A percentile compares a stretch with the other conserved stretches of the same genome.
Evolutionary conservation across 2,797 vertebrate species (phyloP).

Genomic region (Sebastes paucispinis): DNA sequence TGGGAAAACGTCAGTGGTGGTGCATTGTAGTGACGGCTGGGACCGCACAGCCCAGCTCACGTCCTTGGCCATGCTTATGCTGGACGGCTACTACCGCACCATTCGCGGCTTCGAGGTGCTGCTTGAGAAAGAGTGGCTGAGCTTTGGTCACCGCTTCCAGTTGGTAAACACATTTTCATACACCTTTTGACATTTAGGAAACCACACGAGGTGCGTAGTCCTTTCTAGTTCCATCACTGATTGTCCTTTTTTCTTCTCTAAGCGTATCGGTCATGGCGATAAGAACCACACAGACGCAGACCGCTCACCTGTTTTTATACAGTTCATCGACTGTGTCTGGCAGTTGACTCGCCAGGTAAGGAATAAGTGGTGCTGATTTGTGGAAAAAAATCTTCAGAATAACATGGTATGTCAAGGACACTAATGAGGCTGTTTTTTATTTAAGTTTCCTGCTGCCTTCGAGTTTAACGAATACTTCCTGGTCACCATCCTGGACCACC

Average conservation of each 20-base stretch:
- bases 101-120: slow-evolving; percentile 92
- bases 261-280: slow-evolving; percentile 97
- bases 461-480: slow-evolving; percentile 98
- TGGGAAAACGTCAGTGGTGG: slow-evolving; percentile 94
- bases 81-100: slow-evolving; percentile 93
- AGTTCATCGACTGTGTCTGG: slow-evolving; percentile 98
- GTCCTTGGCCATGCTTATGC: slow-evolving; percentile 94
- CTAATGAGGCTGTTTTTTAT: slow-evolving; percentile 9
- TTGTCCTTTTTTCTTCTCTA: slow-evolving; percentile 23
- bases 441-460: slow-evolving; percentile 96
- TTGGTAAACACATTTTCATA: slow-evolving; percentile 80
- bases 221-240: not conserved
- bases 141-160: slow-evolving; percentile 96
- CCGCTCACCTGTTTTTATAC: slow-evolving; percentile 95
- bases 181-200: not conserved
- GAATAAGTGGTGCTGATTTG: not conserved
- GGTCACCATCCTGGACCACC: slow-evolving; percentile 94
- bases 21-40: slow-evolving; percentile 98
- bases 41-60: slow-evolving; percentile 95
- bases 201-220: not conserved
- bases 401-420: not conserved
- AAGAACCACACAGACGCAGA: slow-evolving; percentile 96
- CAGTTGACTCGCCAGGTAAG: slow-evolving; percentile 96
- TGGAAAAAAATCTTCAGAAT: not conserved
- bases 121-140: slow-evolving; percentile 97